Percentiles rank a stretch among this genome's conserved stretches.
These are phyloP conservation scores for Chelon auratus DNA, from an alignment of 2,797 vertebrate species.

Conservation along the genomic window DNA sequence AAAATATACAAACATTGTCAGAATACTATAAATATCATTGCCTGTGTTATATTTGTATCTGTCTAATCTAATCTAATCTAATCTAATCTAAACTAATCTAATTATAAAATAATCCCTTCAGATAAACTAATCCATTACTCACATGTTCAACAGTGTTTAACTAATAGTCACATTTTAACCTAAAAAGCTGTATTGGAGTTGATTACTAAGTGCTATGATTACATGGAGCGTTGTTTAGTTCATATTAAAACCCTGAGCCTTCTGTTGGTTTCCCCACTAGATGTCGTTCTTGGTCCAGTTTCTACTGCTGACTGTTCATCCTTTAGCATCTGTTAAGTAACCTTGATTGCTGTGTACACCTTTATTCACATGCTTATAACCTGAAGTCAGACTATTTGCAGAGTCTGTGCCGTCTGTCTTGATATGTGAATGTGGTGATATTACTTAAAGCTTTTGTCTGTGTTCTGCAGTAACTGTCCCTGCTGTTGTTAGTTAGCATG, in stretches of 20 bases:
- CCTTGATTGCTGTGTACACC: neutral
- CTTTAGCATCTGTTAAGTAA: neutral
- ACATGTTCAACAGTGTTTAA: too few species aligned
- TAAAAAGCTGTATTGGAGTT: too few species aligned
- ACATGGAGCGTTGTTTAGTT: neutral
- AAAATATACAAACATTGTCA: neutral
- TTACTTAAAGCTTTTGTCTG: neutral
- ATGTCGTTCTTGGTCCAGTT: slow-evolving; percentile 36
- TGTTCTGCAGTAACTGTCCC: too few species aligned
- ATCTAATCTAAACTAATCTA: too few species aligned
- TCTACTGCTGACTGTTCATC: neutral
- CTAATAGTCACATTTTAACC: too few species aligned
- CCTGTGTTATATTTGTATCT: neutral
- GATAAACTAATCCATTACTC: too few species aligned
- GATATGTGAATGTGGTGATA: neutral
- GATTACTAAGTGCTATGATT: too few species aligned
- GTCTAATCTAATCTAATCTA: too few species aligned
- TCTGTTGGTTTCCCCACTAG: slow-evolving; percentile 42
- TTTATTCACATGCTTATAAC: neutral
- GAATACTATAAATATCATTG: neutral
- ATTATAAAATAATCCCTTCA: too few species aligned
- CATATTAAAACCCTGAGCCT: neutral
- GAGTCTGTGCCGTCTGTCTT: too few species aligned
- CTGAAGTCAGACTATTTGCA: too few species aligned
- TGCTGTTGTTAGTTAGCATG: too few species aligned